A percentile compares a stretch with the other conserved stretches of the same genome.
phyloP scores from a whole-genome alignment of 2,888 invertebrate genomes.

The Crematogaster levior region DNA sequence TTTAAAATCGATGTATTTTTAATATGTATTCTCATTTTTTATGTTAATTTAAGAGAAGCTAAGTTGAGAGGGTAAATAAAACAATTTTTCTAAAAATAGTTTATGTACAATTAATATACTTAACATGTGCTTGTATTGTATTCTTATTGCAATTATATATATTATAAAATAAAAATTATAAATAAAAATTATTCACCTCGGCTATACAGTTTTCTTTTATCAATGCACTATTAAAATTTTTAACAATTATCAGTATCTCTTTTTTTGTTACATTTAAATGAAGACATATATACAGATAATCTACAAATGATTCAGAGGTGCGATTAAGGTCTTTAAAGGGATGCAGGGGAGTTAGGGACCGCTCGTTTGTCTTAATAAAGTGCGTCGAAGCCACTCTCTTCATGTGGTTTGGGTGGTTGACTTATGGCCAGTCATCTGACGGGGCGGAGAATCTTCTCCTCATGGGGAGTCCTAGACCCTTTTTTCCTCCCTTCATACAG shows the following conservation, averaged over 20 bases:
- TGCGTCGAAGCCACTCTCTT: conserved; percentile 75
- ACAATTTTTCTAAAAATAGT: background rate
- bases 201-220: background rate
- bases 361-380: conserved; percentile 81
- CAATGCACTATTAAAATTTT: conserved; percentile 1
- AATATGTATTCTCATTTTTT: background rate
- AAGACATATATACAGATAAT: background rate
- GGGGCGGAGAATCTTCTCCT: conserved; percentile 42
- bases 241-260: background rate
- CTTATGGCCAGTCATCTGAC: conserved; percentile 76
- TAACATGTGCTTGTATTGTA: background rate
- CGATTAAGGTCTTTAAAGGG: conserved; percentile 62
- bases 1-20: background rate
- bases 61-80: too few relatives aligned
- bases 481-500: conserved; percentile 45
- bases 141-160: background rate
- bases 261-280: background rate
- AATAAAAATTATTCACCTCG: background rate
- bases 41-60: background rate
- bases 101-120: background rate
- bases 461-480: conserved; percentile 44
- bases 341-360: conserved; percentile 39
- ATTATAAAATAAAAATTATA: too few relatives aligned
- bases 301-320: conserved; percentile 40
- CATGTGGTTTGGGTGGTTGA: conserved; percentile 64